Evolutionary conservation across 2,888 invertebrate genomes (phyloP), one percentile per base, ranked within the genome.

Genomic region (Platypus cylindrus): DNA sequence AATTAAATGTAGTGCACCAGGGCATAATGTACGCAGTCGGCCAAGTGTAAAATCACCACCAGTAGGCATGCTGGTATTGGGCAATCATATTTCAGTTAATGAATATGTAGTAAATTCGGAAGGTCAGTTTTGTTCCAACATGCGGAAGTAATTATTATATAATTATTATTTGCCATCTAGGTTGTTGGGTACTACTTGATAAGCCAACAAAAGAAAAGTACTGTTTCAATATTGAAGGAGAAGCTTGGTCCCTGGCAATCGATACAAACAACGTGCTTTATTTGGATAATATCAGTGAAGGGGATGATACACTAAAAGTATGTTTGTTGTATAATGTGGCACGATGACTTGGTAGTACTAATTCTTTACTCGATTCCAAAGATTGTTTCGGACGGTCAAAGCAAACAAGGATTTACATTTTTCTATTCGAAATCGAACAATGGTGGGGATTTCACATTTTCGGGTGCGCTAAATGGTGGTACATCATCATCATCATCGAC

Each of bases 1-100:
- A 11, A 71, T 79, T 4, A 78, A 77, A 51, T 80, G 80, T 56
- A 80, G 81, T 1, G 76, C 78, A 18, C 78, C 78, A 13, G 80
- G 81, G 1, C 81, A 81, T 57, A 80, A 81, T 53, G 73, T 82
- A 28, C 65, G 80, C 29, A 71, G 72, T 41, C 62, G 70, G 39
- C 78, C 81, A 3, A 75, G 68, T 49, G 60, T 80, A 31, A 75
- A 74, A 54, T 76, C 79, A 2, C 67, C 74, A 3, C 73, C 77
- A 8, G 73, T 81, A 20, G 82, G 80, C 11, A 60, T 61, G 59
- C 59, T 82, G 15, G 73, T 73, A 2, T 63, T 77, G 41, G 78
- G 78, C 15, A 76, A 78, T 53, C 63, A 67, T 33, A 66, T 81
- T 36, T 69, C 67, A 25, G 72, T 74, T 28, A 66, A 70, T 29